Evolutionary conservation across 2,888 invertebrate species (phyloP).

Genomic region (Lycaena phlaeas): DNA sequence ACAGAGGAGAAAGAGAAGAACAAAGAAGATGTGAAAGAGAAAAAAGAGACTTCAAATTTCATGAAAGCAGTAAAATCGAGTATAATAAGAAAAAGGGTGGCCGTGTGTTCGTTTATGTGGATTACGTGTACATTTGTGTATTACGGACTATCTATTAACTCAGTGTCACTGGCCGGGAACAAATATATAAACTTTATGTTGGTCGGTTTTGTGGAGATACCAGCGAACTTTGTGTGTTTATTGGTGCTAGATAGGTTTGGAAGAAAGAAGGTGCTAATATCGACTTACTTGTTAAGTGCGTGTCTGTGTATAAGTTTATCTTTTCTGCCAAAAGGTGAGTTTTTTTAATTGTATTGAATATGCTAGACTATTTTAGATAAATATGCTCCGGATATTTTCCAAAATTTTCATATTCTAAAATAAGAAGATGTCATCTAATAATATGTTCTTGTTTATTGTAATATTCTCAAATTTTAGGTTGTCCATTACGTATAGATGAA

Average conservation of each 20-base stretch:
- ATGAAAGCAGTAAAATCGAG: constrained; percentile 66
- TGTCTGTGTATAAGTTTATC: constrained; percentile 74
- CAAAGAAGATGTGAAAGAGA: constrained; percentile 17
- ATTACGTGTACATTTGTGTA: constrained; percentile 85
- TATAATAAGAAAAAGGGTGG: constrained; percentile 68
- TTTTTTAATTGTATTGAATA: constrained; percentile 16
- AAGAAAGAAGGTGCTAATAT: constrained; percentile 75
- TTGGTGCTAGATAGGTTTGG: constrained; percentile 77
- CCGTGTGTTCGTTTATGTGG: constrained; percentile 83
- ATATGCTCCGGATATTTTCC: no score
- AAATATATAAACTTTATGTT: constrained; percentile 84
- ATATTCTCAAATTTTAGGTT: no score
- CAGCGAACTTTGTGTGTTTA: constrained; percentile 78
- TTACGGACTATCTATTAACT: constrained; percentile 85
- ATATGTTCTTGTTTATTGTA: no score
- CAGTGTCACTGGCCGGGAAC: constrained; percentile 82
- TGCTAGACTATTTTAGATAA: no score
- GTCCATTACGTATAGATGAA: no score
- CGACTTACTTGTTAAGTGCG: constrained; percentile 77
- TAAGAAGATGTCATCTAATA: no score
- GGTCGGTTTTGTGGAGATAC: constrained; percentile 78
- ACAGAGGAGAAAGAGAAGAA: constrained; percentile 19
- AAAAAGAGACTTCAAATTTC: constrained; percentile 32
- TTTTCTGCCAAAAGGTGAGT: constrained; percentile 72
- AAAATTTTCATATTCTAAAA: no score